Base-by-base conservation (phyloP, 2,888 invertebrate genomes). In the Ectemnius lituratus region DNA sequence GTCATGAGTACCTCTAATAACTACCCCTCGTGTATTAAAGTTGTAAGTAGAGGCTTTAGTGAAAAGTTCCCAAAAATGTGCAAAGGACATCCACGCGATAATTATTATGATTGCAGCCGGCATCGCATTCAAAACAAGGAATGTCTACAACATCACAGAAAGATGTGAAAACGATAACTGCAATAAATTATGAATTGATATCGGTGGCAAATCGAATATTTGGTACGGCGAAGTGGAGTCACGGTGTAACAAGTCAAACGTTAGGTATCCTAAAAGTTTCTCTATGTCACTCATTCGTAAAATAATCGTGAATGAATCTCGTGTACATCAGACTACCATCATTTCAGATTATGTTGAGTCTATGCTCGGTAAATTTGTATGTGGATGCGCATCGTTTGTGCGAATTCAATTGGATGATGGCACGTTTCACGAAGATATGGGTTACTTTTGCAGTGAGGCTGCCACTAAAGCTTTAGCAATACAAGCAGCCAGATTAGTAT, bases 381-480 rank as follows among this genome's bases (percentile, higher is more conserved):
- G 76, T n/a, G 87, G 87, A 4, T 87, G 86, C 37, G 80, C 77
- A 0, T 80, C 85, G 6, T 83, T 83, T 27, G 75, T 87, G 13
- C 82, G 76, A 64, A 81, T 87, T n/a, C 85, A 87, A 62, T 66
- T 85, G 3, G 49, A 67, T 0, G 65, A 85, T 65, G 85, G 81
- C 37, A 80, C 65, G 1, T 85, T 76, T 72, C 87, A 87, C 4
- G 84, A 87, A 66, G 87, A 85, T 18, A 73, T 87, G 74, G 87
- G 85, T 20, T 87, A 87, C 69, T 79, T 76, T 56, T 67, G 66
- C 20, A 76, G 78, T 0, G 85, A 83, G 23, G 82, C 76, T 37
- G 23, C 67, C 23, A 70, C 68, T 13, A 87, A 87, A 73, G 85
- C 85, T 52, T 67, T 69, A 14, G 75, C 85, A 0, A 74, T 87